phyloP scores from a whole-genome alignment of 92 coral and sea anemone genomes.

The Bergia puertoricense region DNA sequence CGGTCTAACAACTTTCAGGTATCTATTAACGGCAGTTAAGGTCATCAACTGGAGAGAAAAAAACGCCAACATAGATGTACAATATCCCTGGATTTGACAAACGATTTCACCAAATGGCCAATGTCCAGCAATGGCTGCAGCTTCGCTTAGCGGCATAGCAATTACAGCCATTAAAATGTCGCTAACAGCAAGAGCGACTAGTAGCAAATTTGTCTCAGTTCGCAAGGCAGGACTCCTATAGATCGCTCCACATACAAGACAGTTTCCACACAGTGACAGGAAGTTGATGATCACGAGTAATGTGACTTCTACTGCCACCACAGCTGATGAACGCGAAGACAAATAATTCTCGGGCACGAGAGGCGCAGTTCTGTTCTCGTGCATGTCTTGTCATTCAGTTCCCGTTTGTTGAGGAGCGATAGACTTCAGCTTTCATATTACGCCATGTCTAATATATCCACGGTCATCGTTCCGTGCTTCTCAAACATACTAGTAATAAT shows the following conservation, averaged over 20 bases:
- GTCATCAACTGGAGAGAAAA: slow-evolving; percentile 80
- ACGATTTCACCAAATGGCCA: slow-evolving; percentile 73
- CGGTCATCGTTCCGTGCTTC: background rate
- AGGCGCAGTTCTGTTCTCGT: slow-evolving; percentile 29
- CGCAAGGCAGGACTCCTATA: slow-evolving; percentile 66
- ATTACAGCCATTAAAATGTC: slow-evolving; percentile 70
- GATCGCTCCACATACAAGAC: slow-evolving; percentile 66
- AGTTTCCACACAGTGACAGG: slow-evolving; percentile 68
- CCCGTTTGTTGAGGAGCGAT: no score
- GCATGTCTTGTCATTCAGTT: background rate
- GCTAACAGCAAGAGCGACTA: slow-evolving; percentile 68
- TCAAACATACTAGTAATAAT: background rate
- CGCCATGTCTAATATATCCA: no score
- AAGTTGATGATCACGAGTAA: slow-evolving; percentile 51
- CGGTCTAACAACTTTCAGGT: slow-evolving; percentile 74
- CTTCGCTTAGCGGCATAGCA: slow-evolving; percentile 75
- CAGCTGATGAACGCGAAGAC: slow-evolving; percentile 47
- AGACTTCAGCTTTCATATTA: background rate
- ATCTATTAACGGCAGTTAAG: slow-evolving; percentile 75
- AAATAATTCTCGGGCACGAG: slow-evolving; percentile 53
- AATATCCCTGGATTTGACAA: slow-evolving; percentile 84
- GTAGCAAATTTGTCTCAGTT: slow-evolving; percentile 79
- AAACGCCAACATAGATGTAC: slow-evolving; percentile 68
- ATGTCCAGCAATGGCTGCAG: slow-evolving; percentile 48
- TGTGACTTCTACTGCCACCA: slow-evolving; percentile 54